Percentiles rank a stretch among this genome's conserved stretches.
These are phyloP conservation scores for Tamandua tetradactyla DNA, from an alignment of 2,797 vertebrate genomes.

Conservation along the genomic window DNA sequence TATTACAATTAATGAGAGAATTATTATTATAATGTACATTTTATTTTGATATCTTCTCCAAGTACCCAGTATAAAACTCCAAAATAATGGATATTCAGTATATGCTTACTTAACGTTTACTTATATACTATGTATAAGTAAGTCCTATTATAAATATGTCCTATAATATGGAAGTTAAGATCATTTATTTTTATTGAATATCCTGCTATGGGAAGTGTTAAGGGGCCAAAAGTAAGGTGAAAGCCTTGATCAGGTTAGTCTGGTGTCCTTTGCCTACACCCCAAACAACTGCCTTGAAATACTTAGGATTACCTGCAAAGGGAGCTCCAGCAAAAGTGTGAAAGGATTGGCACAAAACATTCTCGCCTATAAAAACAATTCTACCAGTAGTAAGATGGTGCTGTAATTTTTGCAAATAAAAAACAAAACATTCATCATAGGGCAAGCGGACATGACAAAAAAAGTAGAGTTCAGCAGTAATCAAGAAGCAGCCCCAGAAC, in stretches of 20 bases:
- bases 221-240: background rate
- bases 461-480: background rate
- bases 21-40: background rate
- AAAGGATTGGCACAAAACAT: background rate
- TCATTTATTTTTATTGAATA: background rate
- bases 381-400: background rate
- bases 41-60: constrained; percentile 43
- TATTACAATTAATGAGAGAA: too few species aligned
- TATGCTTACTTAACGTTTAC: background rate
- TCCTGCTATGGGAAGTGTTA: background rate
- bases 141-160: constrained; percentile 2
- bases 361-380: constrained; percentile 9
- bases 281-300: constrained; percentile 23
- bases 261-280: background rate
- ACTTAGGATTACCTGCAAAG: background rate
- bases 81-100: constrained; percentile 14
- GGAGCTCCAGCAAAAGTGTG: background rate
- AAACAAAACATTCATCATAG: constrained; percentile 4
- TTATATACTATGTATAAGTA: background rate
- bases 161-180: constrained; percentile 6
- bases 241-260: background rate
- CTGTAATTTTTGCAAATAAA: constrained; percentile 49
- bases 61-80: background rate
- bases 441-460: background rate
- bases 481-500: background rate